phyloP scores from a whole-genome alignment of 1,140 invertebrate species.

The Drosophila grimshawi region DNA sequence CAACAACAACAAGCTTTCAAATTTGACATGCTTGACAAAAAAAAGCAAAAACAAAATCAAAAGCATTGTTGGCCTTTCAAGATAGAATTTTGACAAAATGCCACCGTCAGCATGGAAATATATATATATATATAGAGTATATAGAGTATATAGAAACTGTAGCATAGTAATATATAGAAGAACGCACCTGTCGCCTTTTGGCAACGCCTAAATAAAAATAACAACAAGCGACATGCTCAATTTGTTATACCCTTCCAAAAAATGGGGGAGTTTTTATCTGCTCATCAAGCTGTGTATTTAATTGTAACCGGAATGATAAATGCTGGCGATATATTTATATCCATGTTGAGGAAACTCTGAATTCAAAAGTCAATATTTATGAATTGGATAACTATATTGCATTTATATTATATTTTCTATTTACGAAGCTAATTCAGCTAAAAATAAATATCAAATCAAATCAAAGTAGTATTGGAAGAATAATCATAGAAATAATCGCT shows the following conservation, averaged over 20 bases:
- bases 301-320: not conserved
- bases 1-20: slow-evolving; percentile 41
- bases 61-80: slow-evolving; percentile 42
- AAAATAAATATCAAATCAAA: too few relatives aligned
- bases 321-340: too few relatives aligned
- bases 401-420: too few relatives aligned
- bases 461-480: too few relatives aligned
- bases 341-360: too few relatives aligned
- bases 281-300: not conserved
- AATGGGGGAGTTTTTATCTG: not conserved
- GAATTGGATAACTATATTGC: too few relatives aligned
- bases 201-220: slow-evolving; percentile 76
- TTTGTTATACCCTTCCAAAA: not conserved
- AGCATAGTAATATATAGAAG: slow-evolving; percentile 52
- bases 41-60: slow-evolving; percentile 19
- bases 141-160: slow-evolving; percentile 28
- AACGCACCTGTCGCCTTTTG: slow-evolving; percentile 73
- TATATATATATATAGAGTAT: slow-evolving; percentile 26
- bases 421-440: too few relatives aligned
- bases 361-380: too few relatives aligned
- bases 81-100: slow-evolving; percentile 66
- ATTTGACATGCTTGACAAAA: slow-evolving; percentile 46
- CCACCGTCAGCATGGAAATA: slow-evolving; percentile 56
- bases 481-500: too few relatives aligned
- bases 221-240: slow-evolving; percentile 74